Conservation (phyloP, 2,797 vertebrate genomes). For the Denticeps clupeoides region DNA sequence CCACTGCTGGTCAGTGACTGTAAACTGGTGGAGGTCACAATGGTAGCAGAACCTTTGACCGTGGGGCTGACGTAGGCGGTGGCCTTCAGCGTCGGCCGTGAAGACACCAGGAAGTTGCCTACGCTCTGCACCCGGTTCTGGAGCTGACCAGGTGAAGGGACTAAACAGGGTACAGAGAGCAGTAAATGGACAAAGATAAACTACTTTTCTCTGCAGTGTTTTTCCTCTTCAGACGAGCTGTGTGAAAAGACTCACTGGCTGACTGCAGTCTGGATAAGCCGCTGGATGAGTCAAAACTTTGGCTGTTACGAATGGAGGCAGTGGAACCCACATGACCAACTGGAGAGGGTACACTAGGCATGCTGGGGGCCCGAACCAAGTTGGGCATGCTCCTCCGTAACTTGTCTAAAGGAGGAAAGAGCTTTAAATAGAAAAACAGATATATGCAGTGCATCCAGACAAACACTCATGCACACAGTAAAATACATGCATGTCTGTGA, state of each 20-base stretch:
- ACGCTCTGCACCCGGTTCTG: conserved; percentile 78
- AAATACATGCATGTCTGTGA: neutral
- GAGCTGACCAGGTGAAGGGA: conserved; percentile 75
- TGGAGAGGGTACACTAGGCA: conserved; percentile 69
- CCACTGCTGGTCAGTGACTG: conserved; percentile 58
- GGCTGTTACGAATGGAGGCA: conserved; percentile 75
- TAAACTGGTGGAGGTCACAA: conserved; percentile 51
- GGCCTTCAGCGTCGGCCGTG: conserved; percentile 75
- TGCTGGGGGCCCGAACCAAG: conserved; percentile 61
- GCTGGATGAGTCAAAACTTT: conserved; percentile 83
- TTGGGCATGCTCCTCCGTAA: conserved; percentile 70
- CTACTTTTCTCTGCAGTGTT: too few species aligned
- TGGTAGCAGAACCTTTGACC: conserved; percentile 58
- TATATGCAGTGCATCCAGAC: neutral
- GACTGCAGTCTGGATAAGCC: conserved; percentile 71
- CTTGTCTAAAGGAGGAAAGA: conserved; percentile 58
- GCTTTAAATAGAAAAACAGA: neutral
- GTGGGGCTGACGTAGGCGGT: conserved; percentile 89
- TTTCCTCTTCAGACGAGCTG: too few species aligned
- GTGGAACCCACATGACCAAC: conserved; percentile 49
- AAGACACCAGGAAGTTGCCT: conserved; percentile 69
- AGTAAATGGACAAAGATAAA: too few species aligned
- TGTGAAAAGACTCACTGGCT: conserved; percentile 65
- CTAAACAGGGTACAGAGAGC: conserved; percentile 35
- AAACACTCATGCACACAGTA: neutral